Base-by-base conservation (phyloP, 2,797 vertebrate species). In the Sylvia borin region DNA sequence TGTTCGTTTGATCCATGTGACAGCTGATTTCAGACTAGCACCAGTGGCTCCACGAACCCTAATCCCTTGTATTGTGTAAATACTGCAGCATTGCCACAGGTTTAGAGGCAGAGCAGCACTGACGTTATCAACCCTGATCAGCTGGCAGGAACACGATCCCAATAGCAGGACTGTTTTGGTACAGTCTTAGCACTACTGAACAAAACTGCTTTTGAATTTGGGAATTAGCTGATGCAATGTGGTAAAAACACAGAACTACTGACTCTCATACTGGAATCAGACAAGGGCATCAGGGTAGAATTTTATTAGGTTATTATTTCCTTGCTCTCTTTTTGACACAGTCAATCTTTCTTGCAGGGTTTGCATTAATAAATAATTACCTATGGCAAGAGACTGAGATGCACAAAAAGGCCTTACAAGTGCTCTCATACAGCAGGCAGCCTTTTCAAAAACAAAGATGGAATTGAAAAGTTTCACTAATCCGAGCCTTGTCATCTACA, bases 301-400 rank as follows among this genome's bases (percentile, higher is more conserved):
- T 89, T 89, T 87, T 75, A 93, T 92, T 77, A 91, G 53, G 53
- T 72, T 97, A 87, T 85, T 73, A 85, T 97, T 97, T 96, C 88
- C 66, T 92, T 96, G 58, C 91, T 94, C 64, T 92, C 31, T 92
- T 95, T 87, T 92, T 95, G 87, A 93, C 86, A 72, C 51, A 92
- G 78, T 72, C 84, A 90, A 86, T 96, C 78, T 95, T 96, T 82
- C 80, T 91, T 75, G 84, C 68, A 88, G 68, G 36, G 71, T 92
- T 85, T 86, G 83, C 92, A 91, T 97, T 95, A 96, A 96, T 96
- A 96, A 96, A 92, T 93, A 96, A 97, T 96, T 96, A 94, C 87
- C 82, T 64, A 51, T 31, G 86, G 92, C 60, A 76, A 11, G 65
- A 90, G 88, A 75, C 68, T 68, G 93, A 85, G 79, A 92, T 55